Percentiles rank a stretch among this genome's conserved stretches.
phyloP scores from a whole-genome alignment of 2,888 invertebrate genomes.

The Salpingus planirostris region DNA sequence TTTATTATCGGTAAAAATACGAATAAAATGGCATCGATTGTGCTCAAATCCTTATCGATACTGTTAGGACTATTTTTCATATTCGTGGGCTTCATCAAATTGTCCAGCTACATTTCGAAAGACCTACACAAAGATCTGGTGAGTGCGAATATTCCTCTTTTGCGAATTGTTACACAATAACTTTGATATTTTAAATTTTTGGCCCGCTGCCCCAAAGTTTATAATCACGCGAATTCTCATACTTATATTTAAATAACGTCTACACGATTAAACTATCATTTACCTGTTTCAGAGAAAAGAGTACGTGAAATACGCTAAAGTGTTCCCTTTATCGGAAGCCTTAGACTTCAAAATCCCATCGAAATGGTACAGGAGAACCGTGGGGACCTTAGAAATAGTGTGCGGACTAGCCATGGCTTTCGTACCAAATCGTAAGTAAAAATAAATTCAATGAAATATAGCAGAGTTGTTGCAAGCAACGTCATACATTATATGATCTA shows the following conservation, averaged over 20 bases:
- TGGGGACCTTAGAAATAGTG: conserved; percentile 75
- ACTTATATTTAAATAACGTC: no score
- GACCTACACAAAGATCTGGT: conserved; percentile 96
- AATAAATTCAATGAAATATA: no score
- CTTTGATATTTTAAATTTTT: conserved; percentile 31
- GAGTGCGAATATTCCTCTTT: conserved; percentile 39
- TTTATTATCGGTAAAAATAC: background rate
- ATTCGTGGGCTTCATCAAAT: conserved; percentile 87
- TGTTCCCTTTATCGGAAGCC: conserved; percentile 74
- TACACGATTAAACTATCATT: no score
- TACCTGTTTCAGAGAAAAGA: conserved; percentile 78
- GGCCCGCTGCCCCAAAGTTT: conserved; percentile 36
- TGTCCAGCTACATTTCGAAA: conserved; percentile 85
- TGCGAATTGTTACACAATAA: conserved; percentile 23
- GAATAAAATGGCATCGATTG: conserved; percentile 58
- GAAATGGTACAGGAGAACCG: conserved; percentile 82
- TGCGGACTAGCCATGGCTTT: conserved; percentile 77
- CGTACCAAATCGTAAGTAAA: conserved; percentile 69
- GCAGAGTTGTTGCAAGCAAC: no score
- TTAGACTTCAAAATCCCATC: conserved; percentile 83
- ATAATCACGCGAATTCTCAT: no score
- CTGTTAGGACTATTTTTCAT: conserved; percentile 90
- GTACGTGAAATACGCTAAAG: conserved; percentile 93
- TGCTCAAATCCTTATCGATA: conserved; percentile 82
- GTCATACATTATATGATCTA: no score